Conservation (phyloP, 2,888 invertebrate genomes). For the Glyphotaelius pellucidus region DNA sequence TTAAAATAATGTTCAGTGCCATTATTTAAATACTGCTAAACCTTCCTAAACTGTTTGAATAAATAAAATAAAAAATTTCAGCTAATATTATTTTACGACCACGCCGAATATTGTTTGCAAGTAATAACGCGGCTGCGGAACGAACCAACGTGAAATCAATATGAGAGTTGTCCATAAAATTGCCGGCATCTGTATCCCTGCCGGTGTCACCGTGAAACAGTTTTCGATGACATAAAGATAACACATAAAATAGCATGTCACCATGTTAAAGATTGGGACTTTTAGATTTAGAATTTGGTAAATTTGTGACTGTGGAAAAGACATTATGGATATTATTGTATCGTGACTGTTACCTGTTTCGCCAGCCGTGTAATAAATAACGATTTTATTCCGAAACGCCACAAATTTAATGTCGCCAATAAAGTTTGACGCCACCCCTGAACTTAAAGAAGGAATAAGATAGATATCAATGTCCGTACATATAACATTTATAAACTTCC, state of each 20-base stretch:
- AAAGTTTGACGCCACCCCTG: slow-evolving; percentile 57
- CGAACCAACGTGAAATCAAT: slow-evolving; percentile 51
- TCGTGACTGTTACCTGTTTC: slow-evolving; percentile 57
- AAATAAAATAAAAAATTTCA: not conserved
- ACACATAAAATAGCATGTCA: slow-evolving; percentile 48
- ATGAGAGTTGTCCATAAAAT: slow-evolving; percentile 26
- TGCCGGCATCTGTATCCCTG: slow-evolving; percentile 22
- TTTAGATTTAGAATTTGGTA: slow-evolving; percentile 26
- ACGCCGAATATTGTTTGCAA: not conserved
- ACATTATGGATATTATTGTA: slow-evolving; percentile 37
- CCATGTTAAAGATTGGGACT: slow-evolving; percentile 40
- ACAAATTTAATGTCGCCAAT: slow-evolving; percentile 61
- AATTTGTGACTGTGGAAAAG: slow-evolving; percentile 42
- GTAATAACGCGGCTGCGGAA: slow-evolving; percentile 32
- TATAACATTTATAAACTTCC: slow-evolving; percentile 43
- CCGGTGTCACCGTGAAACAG: slow-evolving; percentile 43
- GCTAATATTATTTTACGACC: not conserved
- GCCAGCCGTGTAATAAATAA: slow-evolving; percentile 56
- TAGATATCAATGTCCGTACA: slow-evolving; percentile 49
- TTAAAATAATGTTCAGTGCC: not conserved
- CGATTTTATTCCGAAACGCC: slow-evolving; percentile 60
- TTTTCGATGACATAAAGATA: slow-evolving; percentile 53
- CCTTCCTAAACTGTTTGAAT: not conserved
- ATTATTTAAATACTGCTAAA: not conserved
- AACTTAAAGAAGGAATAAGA: slow-evolving; percentile 32